Evolutionary conservation across 1,140 invertebrate genomes (phyloP).

Genomic region (Brachionus manjavacas): DNA sequence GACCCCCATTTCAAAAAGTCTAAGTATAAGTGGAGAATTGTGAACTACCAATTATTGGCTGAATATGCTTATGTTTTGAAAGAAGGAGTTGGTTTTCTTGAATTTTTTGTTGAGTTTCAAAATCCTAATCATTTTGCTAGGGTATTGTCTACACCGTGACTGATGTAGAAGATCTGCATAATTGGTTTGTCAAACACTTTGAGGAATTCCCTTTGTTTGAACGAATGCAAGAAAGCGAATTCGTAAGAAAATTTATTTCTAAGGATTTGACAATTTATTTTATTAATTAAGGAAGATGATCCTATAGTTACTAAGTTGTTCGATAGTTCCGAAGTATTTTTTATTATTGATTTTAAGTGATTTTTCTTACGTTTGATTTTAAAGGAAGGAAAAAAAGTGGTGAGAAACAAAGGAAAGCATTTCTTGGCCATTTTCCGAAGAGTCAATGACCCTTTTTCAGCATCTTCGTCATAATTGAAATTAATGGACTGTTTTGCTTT

Average conservation of each 20-base stretch:
- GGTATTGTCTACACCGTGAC: conserved; percentile 91
- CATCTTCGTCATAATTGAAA: not conserved
- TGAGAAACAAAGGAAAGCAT: conserved; percentile 86
- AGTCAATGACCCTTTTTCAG: conserved; percentile 58
- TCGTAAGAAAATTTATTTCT: not conserved
- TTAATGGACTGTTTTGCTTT: not conserved
- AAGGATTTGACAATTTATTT: not conserved
- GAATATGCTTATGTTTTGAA: conserved; percentile 92
- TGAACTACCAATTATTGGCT: conserved; percentile 81
- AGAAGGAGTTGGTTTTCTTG: conserved; percentile 65
- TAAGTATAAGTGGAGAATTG: conserved; percentile 99
- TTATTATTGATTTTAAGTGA: not conserved
- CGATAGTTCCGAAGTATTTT: conserved; percentile 34
- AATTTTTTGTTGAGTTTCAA: not conserved
- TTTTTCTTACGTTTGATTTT: not conserved
- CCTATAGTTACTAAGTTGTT: not conserved
- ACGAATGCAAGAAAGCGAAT: conserved; percentile 60
- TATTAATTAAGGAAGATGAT: not conserved
- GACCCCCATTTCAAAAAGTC: conserved; percentile 99
- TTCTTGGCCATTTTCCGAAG: conserved; percentile 77
- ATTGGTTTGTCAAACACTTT: conserved; percentile 94
- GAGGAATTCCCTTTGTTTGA: conserved; percentile 80
- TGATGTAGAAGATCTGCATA: conserved; percentile 91
- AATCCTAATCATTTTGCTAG: conserved; percentile 58
- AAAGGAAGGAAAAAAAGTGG: conserved; percentile 98